These are phyloP conservation scores for Amblyteles armatorius DNA, from an alignment of 2,888 invertebrate genomes.

Conservation along the genomic window DNA sequence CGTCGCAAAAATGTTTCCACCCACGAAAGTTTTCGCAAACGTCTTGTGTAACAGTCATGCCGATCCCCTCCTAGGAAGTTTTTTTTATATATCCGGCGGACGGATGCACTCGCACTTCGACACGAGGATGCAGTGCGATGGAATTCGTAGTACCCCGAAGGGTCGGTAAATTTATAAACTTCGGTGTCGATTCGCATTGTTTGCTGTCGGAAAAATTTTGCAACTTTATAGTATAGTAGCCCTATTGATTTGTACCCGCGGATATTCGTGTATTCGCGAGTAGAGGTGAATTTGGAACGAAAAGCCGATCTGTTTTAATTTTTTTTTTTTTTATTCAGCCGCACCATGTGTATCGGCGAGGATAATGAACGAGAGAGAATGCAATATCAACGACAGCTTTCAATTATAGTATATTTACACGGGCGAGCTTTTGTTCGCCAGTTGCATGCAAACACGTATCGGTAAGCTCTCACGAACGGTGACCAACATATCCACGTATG, in stretches of 20 bases:
- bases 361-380: conserved; percentile 1
- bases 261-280: neutral
- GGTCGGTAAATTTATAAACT: too few species aligned
- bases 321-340: neutral
- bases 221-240: too few species aligned
- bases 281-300: neutral
- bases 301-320: neutral
- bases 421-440: neutral
- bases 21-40: conserved; percentile 61
- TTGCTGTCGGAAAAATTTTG: too few species aligned
- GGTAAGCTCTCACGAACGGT: neutral
- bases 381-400: neutral
- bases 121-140: neutral
- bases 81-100: conserved; percentile 37
- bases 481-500: neutral
- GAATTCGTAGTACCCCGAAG: neutral
- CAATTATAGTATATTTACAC: conserved; percentile 4
- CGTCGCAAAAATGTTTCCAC: conserved; percentile 51
- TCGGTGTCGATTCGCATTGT: too few species aligned
- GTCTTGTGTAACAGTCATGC: conserved; percentile 41
- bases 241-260: too few species aligned
- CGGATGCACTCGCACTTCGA: neutral
- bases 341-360: neutral
- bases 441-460: neutral
- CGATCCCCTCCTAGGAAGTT: conserved; percentile 43